Evolutionary conservation across 2,888 invertebrate species (phyloP), one percentile per base, ranked within the genome.

Genomic region (Sturmia bella): DNA sequence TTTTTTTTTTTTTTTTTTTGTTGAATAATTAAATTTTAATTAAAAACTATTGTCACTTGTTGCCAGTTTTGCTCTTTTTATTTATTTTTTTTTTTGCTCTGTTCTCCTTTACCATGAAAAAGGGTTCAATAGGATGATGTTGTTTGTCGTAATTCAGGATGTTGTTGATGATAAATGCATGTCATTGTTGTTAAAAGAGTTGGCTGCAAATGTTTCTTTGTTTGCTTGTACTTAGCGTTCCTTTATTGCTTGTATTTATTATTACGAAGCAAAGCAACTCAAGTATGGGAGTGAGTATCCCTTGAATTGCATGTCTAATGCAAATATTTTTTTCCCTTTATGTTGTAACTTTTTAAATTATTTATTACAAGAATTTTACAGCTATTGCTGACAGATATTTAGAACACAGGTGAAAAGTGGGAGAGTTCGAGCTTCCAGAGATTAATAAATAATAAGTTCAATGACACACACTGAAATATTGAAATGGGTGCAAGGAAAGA

Each of bases 21-120:
- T 57, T 56, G 56, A 76, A 79, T 75, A 83, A 83, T 83, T 83
- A 68, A 68, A 70, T 76, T 78, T 76, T 83, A 75, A 79, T 78
- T 78, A 75, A 79, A 72, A 79, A 66, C 79, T 83, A 78, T 82
- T 82, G 79, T 83, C 68, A 72, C 72, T 79, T 75, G 63, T 27
- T 77, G 61, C 11, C 41, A 59, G 24, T 27, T 27, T 27, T 32
- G 32, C 9, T 32, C 19, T 37, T 57, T 12, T 39, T 13, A 9
- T 21, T 59, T 2, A 24, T 12, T 24, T n/a, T 64, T 13, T 15
- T n/a, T 41, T 0, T 21, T 56, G 5, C 12, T 57, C 11, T 17
- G 6, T 17, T 2, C 45, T 52, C 32, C 19, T 32, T n/a, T 13
- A 19, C 1, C 1, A 41, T 17, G 52, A 24, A 41, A 41, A 41